phyloP scores from a whole-genome alignment of 2,888 invertebrate species.

The Diarsia dahlii region DNA sequence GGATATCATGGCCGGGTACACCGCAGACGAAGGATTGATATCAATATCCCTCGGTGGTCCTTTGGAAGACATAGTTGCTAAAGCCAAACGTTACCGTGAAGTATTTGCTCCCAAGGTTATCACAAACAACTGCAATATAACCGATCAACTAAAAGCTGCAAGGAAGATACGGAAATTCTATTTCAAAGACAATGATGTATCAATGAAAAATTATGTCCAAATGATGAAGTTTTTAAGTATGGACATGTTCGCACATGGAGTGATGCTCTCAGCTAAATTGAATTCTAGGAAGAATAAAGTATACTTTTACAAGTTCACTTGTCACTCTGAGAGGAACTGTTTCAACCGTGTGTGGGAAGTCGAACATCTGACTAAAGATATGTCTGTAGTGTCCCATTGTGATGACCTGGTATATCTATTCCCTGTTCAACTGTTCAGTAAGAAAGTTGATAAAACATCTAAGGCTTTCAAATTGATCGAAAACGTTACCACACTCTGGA shows the following conservation, averaged over 20 bases:
- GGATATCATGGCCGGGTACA: constrained; percentile 93
- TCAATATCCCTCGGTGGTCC: constrained; percentile 47
- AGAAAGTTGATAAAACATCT: constrained; percentile 68
- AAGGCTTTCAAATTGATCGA: constrained; percentile 74
- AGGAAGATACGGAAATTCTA: constrained; percentile 74
- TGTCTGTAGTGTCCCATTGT: constrained; percentile 69
- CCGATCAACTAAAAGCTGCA: constrained; percentile 73
- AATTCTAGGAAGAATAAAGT: constrained; percentile 69
- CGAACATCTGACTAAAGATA: constrained; percentile 55
- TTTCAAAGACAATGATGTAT: constrained; percentile 67
- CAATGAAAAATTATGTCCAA: constrained; percentile 66
- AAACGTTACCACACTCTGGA: constrained; percentile 78
- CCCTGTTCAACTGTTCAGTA: constrained; percentile 59
- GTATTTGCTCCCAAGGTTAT: constrained; percentile 75
- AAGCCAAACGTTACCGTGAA: constrained; percentile 73
- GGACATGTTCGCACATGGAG: constrained; percentile 70
- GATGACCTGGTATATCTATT: constrained; percentile 80
- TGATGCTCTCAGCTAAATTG: constrained; percentile 70
- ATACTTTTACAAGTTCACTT: constrained; percentile 78
- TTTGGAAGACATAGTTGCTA: constrained; percentile 63
- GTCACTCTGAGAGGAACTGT: constrained; percentile 76
- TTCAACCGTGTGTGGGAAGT: constrained; percentile 65
- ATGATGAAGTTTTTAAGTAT: constrained; percentile 67
- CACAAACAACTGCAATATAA: constrained; percentile 66
- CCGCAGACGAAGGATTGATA: constrained; percentile 92